Conservation (phyloP, 2,888 invertebrate species). For the Phengaris arion region DNA sequence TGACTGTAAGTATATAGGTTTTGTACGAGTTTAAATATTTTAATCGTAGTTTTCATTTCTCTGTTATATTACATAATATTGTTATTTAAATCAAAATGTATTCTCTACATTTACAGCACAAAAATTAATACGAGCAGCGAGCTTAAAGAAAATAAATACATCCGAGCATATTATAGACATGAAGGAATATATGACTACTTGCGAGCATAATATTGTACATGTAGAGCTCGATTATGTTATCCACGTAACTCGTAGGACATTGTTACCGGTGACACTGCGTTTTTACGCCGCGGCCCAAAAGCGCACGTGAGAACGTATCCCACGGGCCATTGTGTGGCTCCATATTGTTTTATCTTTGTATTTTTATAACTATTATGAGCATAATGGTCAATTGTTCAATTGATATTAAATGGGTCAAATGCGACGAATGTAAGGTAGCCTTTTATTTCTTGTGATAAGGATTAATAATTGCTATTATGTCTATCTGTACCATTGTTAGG, state of each 20-base stretch:
- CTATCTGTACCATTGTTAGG: constrained; percentile 3
- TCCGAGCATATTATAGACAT: too few relatives aligned
- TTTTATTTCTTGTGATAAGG: constrained; percentile 19
- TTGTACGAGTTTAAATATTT: too few relatives aligned
- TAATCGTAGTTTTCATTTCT: too few relatives aligned
- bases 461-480: constrained; percentile 14
- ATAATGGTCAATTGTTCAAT: constrained; percentile 76
- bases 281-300: constrained; percentile 47
- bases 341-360: constrained; percentile 56
- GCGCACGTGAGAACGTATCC: constrained; percentile 62
- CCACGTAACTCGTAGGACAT: constrained; percentile 8
- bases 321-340: constrained; percentile 62
- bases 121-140: too few relatives aligned
- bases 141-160: too few relatives aligned
- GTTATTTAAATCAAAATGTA: too few relatives aligned
- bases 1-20: too few relatives aligned
- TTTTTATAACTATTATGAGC: constrained; percentile 66
- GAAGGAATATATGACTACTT: background rate
- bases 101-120: too few relatives aligned
- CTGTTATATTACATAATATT: too few relatives aligned
- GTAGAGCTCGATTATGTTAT: constrained; percentile 8
- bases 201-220: background rate
- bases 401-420: constrained; percentile 55
- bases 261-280: constrained; percentile 43
- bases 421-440: constrained; percentile 20